Evolutionary conservation across 2,113 vertebrate genomes (phyloP).

Genomic region (Shinisaurus crocodilurus): DNA sequence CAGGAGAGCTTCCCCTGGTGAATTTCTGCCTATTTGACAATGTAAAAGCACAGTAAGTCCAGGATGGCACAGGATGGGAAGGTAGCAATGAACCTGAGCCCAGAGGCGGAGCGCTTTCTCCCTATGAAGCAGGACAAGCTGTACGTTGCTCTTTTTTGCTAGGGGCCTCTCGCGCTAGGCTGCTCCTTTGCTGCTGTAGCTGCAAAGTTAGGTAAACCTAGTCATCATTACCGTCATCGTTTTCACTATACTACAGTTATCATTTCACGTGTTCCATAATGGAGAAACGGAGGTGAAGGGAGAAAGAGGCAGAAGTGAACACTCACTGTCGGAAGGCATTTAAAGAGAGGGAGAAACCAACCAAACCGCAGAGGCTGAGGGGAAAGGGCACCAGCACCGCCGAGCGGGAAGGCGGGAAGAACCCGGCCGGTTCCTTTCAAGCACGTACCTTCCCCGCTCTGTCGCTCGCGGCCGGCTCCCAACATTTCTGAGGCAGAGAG

Average conservation of each 20-base stretch:
- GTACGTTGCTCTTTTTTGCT: background rate
- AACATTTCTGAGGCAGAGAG: background rate
- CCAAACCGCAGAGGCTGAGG: background rate
- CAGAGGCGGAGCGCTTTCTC: too few species aligned
- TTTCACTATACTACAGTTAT: background rate
- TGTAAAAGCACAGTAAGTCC: background rate
- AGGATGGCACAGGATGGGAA: background rate
- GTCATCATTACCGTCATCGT: too few species aligned
- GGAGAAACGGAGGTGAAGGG: background rate
- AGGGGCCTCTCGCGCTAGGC: background rate
- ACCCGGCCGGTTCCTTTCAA: too few species aligned
- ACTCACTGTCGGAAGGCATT: background rate
- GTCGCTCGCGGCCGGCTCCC: background rate
- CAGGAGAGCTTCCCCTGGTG: background rate
- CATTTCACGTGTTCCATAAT: background rate
- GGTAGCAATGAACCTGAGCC: background rate
- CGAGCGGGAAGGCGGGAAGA: background rate
- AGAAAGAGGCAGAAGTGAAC: background rate
- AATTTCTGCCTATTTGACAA: background rate
- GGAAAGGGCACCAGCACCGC: background rate
- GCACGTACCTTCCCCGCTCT: conserved; percentile 50
- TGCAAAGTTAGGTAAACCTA: too few species aligned
- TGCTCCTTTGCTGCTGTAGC: background rate
- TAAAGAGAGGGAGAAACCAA: background rate
- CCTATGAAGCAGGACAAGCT: too few species aligned